These are phyloP conservation scores for Acleris holmiana DNA, from an alignment of 2,888 invertebrate genomes.

Conservation along the genomic window DNA sequence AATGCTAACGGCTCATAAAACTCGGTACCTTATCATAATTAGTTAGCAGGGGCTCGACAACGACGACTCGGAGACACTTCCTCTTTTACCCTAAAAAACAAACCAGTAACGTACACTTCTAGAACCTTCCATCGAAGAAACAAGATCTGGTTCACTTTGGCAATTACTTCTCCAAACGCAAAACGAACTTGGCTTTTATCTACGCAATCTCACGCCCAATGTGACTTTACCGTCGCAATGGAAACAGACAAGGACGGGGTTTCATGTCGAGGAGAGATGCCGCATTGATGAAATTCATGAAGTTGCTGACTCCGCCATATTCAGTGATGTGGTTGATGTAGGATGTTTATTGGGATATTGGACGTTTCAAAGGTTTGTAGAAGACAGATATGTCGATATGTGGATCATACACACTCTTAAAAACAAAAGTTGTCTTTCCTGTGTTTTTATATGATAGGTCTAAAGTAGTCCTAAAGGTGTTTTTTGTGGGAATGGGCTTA, in stretches of 20 bases:
- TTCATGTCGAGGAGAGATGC: constrained; percentile 47
- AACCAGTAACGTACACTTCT: constrained; percentile 3
- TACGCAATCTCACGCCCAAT: constrained; percentile 77
- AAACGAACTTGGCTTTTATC: constrained; percentile 36
- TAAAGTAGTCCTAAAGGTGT: too few species aligned
- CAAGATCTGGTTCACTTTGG: constrained; percentile 45
- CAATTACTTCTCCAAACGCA: constrained; percentile 16
- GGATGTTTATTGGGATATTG: constrained; percentile 38
- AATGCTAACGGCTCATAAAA: constrained; percentile 36
- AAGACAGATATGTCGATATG: too few species aligned
- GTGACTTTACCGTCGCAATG: constrained; percentile 79
- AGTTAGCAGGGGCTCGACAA: constrained; percentile 28
- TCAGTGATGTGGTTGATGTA: constrained; percentile 52
- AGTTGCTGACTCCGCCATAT: constrained; percentile 57
- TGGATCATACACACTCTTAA: too few species aligned
- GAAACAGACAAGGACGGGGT: constrained; percentile 56
- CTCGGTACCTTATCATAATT: constrained; percentile 37
- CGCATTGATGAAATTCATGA: constrained; percentile 70
- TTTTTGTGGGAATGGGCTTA: too few species aligned
- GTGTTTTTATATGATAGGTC: too few species aligned
- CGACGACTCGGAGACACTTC: constrained; percentile 59
- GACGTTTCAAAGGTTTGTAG: too few species aligned
- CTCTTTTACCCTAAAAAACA: constrained; percentile 46
- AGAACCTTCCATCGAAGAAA: constrained; percentile 23
- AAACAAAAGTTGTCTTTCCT: too few species aligned